Evolutionary conservation across 2,113 vertebrate genomes (phyloP).

Genomic region (Typhlomys cinereus): DNA sequence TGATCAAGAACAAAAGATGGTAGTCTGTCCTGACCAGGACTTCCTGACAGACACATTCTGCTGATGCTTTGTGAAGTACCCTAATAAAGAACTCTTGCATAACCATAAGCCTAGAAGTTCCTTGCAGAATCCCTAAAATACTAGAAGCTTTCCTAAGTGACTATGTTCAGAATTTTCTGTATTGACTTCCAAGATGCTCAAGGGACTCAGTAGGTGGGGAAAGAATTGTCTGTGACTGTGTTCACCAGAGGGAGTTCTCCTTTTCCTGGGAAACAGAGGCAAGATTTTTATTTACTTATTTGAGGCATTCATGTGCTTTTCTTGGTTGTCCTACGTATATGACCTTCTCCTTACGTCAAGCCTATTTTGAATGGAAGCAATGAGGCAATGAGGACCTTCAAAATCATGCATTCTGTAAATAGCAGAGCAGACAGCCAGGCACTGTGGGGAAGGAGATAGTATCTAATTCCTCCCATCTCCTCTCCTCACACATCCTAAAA

Average conservation of each 20-base stretch:
- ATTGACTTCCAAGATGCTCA: background rate
- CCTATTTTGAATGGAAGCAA: background rate
- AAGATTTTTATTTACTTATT: background rate
- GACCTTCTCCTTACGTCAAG: background rate
- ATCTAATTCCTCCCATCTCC: background rate
- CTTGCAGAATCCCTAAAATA: background rate
- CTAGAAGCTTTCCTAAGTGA: background rate
- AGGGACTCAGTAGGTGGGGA: background rate
- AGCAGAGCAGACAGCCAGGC: background rate
- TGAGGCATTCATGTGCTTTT: background rate
- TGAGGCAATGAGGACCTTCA: conserved; percentile 31
- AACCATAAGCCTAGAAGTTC: background rate
- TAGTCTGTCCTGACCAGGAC: background rate
- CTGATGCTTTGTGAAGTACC: background rate
- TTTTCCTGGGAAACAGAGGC: background rate
- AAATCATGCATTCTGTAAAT: background rate
- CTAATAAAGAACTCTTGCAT: background rate
- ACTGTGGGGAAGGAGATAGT: background rate
- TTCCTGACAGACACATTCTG: background rate
- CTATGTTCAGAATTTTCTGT: background rate
- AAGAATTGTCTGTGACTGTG: background rate
- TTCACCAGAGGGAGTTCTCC: background rate
- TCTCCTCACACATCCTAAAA: background rate
- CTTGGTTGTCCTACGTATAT: background rate
- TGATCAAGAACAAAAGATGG: background rate